Evolutionary conservation across 1,140 invertebrate species (phyloP).

Genomic region (Brachystomella parvula): DNA sequence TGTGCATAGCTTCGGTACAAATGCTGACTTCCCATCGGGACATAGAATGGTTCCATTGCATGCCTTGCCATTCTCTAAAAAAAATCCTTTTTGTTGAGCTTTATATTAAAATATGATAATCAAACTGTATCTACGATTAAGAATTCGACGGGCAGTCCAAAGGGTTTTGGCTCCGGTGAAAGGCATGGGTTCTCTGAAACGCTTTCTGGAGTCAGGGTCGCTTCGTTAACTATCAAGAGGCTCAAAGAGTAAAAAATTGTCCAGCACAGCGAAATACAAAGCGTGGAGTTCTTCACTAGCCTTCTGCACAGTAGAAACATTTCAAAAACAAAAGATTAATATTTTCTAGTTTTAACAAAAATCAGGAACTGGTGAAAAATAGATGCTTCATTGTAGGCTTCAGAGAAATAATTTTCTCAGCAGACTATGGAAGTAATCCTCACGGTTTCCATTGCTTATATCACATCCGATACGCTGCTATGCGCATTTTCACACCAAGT

Average conservation of each 20-base stretch:
- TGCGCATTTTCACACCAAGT: not conserved
- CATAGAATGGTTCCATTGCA: not conserved
- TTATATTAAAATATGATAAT: not conserved
- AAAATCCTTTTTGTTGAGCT: not conserved
- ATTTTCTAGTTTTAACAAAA: not conserved
- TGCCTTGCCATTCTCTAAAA: constrained; percentile 2
- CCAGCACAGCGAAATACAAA: not conserved
- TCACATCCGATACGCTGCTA: not conserved
- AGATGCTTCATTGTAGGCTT: not conserved
- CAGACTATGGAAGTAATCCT: not conserved
- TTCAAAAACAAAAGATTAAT: not conserved
- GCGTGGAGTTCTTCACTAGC: not conserved
- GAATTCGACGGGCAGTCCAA: not conserved
- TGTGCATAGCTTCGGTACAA: constrained; percentile 9
- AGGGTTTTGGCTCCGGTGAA: not conserved
- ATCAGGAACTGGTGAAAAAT: not conserved
- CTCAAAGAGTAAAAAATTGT: not conserved
- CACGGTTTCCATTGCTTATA: not conserved
- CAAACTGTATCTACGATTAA: not conserved
- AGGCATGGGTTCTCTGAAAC: constrained; percentile 12
- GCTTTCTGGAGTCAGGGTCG: not conserved
- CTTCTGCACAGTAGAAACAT: not conserved
- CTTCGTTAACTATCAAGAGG: not conserved
- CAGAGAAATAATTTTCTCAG: not conserved
- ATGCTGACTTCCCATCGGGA: constrained; percentile 13